These are phyloP conservation scores for Eupsilia transversa DNA, from an alignment of 2,888 invertebrate species.

Conservation along the genomic window DNA sequence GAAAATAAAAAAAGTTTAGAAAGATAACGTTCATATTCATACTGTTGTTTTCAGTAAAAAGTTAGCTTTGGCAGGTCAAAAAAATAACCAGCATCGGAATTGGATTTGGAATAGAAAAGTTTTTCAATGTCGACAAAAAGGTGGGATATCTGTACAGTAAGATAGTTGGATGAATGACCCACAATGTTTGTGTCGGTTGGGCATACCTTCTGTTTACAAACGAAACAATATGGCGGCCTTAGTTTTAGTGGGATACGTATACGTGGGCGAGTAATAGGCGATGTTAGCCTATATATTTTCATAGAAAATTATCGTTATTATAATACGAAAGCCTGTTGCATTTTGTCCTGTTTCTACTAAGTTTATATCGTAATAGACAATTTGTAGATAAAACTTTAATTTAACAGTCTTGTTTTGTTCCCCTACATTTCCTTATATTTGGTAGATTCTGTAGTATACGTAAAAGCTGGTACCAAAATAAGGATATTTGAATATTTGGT, in stretches of 20 bases:
- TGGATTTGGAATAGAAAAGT: slow-evolving; percentile 29
- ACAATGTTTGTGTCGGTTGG: slow-evolving; percentile 17
- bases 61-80: slow-evolving; percentile 13
- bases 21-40: slow-evolving; percentile 27
- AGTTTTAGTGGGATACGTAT: slow-evolving; percentile 65
- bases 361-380: slow-evolving; percentile 19
- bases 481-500: slow-evolving; percentile 26
- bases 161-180: slow-evolving; percentile 26
- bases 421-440: slow-evolving; percentile 19
- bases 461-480: slow-evolving; percentile 23
- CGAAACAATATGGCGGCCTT: slow-evolving; percentile 67
- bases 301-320: slow-evolving; percentile 72
- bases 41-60: slow-evolving; percentile 45
- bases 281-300: slow-evolving; percentile 76
- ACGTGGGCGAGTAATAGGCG: slow-evolving; percentile 79
- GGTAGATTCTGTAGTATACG: slow-evolving; percentile 14
- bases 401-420: slow-evolving; percentile 26
- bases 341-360: slow-evolving; percentile 25
- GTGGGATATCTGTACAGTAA: slow-evolving; percentile 36
- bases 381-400: slow-evolving; percentile 36
- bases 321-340: slow-evolving; percentile 53
- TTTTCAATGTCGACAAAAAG: slow-evolving; percentile 51
- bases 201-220: slow-evolving; percentile 37
- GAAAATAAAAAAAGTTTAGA: not conserved
- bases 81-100: slow-evolving; percentile 27